Evolutionary conservation across 2,888 invertebrate species (phyloP), one percentile per base, ranked within the genome.

Genomic region (Xanthostigma xanthostigma): DNA sequence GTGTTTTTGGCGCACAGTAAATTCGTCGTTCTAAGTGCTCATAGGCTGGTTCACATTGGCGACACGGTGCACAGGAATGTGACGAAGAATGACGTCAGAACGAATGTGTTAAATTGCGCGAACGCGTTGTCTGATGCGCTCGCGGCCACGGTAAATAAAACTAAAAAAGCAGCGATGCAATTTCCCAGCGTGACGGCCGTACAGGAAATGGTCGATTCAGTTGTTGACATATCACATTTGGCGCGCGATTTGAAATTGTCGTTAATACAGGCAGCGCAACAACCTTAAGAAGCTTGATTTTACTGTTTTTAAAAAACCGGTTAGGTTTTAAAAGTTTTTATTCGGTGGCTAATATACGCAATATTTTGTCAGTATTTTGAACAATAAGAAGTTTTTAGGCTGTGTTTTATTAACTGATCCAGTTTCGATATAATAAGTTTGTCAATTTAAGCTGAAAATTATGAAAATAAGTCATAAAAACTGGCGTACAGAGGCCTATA

Each of bases 1-100:
- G 84, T 83, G 53, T 94, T 94, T 66, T 81, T 95, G 46, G 90
- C 91, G 11, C 89, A 93, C 64, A 89, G 91, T 46, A 95, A 95
- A 66, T 92, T 92, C 66, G 92, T 96, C 9, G 89, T 95, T 36
- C 74, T 96, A 44, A 89, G 89, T 63, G 94, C 93, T 33, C 94
- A 95, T 63, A 84, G 93, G 64, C 74, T 96, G 60, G 90, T 96
- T 14, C 87, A 90, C 63, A 93, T 94, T 52, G 94, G 94, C 45
- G 95, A 96, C 69, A 91, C 88, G 44, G 86, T 95, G 34, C 84
- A 92, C 64, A 79, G 89, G 58, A 91, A 91, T 65, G 77, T 92
- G 41, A 75, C 78, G 34, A 79, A 84, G 59, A 74, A 78, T 48
- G 83, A 84, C 53, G 69, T 90, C 43, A 80, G 84, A 60, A 76